These are phyloP conservation scores for Carabus problematicus DNA, from an alignment of 2,888 invertebrate species.

Conservation along the genomic window DNA sequence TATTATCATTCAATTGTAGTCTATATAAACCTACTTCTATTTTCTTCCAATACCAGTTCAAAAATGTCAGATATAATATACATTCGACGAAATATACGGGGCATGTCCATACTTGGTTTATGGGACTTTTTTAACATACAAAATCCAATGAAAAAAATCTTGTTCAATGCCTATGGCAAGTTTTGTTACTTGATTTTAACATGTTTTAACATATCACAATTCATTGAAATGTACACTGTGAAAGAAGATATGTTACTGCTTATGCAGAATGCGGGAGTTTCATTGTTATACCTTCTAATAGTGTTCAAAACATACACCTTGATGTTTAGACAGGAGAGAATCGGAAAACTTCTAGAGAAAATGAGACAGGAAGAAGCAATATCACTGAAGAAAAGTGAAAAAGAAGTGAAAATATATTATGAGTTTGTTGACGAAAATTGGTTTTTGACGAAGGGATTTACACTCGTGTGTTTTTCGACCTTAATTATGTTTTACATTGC, in stretches of 20 bases:
- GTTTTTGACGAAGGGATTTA: constrained; percentile 10
- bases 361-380: constrained; percentile 5
- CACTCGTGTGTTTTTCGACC: background rate
- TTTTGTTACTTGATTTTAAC: background rate
- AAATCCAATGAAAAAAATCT: constrained; percentile 14
- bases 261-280: constrained; percentile 13
- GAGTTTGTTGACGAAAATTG: background rate
- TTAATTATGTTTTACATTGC: background rate
- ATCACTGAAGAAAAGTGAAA: background rate
- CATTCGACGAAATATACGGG: constrained; percentile 22
- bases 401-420: constrained; percentile 14
- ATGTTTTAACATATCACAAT: constrained; percentile 8
- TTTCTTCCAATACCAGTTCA: too few relatives aligned
- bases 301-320: constrained; percentile 4
- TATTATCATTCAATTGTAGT: too few relatives aligned
- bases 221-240: constrained; percentile 11
- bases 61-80: constrained; percentile 30
- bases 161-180: constrained; percentile 18
- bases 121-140: constrained; percentile 25
- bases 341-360: constrained; percentile 1
- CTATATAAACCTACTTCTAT: too few relatives aligned
- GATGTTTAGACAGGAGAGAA: background rate
- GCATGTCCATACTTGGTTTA: constrained; percentile 18
- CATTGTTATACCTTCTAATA: constrained; percentile 3
- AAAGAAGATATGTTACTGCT: constrained; percentile 3